A percentile compares a stretch with the other conserved stretches of the same genome.
Evolutionary conservation across 2,797 vertebrate species (phyloP).

Genomic region (Poecilia picta): DNA sequence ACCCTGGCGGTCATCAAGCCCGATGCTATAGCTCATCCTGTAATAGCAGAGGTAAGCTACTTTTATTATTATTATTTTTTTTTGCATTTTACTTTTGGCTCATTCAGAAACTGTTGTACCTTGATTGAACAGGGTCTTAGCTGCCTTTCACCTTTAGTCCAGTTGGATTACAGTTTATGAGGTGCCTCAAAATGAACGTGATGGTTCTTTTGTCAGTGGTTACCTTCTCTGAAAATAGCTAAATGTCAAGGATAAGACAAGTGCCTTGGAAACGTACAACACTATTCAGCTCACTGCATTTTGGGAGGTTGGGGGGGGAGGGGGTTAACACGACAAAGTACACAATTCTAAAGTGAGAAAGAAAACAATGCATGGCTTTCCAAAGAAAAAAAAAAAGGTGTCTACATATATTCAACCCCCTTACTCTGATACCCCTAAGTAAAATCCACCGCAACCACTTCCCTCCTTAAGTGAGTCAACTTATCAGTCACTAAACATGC

Average conservation of each 20-base stretch:
- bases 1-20: slow-evolving; percentile 94
- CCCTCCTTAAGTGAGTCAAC: background rate
- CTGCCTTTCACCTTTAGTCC: background rate
- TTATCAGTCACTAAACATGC: background rate
- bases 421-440: background rate
- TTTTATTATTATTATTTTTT: background rate
- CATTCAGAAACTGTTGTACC: background rate
- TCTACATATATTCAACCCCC: background rate
- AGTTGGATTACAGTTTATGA: background rate
- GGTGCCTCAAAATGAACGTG: background rate
- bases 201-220: background rate
- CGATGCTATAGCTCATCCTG: slow-evolving; percentile 90
- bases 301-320: too few species aligned
- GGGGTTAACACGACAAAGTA: background rate
- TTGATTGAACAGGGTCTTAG: background rate
- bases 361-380: background rate
- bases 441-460: background rate
- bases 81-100: background rate
- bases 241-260: background rate
- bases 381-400: background rate
- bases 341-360: background rate
- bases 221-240: background rate
- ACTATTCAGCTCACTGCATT: background rate
- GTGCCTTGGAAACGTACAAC: background rate
- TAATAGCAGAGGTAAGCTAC: slow-evolving; percentile 85